These are phyloP conservation scores for Calidris pygmaea DNA, from an alignment of 2,113 vertebrate genomes.

Conservation along the genomic window DNA sequence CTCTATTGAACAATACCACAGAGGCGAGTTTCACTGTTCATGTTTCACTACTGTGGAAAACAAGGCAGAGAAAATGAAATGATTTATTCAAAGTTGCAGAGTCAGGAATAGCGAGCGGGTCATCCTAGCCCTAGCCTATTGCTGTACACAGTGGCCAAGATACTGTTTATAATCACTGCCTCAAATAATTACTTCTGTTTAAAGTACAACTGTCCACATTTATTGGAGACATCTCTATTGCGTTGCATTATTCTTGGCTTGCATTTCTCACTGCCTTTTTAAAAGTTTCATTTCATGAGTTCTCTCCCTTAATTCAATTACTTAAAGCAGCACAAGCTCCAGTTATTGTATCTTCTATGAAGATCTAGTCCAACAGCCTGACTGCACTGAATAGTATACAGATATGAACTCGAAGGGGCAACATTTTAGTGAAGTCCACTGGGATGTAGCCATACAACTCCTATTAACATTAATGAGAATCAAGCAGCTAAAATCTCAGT, in stretches of 20 bases:
- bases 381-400: not conserved
- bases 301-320: not conserved
- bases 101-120: not conserved
- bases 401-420: not conserved
- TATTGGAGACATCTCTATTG: not conserved
- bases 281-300: not conserved
- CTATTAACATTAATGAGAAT: not conserved
- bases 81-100: not conserved
- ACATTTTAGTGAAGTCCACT: not conserved
- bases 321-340: not conserved
- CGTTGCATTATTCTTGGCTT: not conserved
- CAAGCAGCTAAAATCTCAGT: not conserved
- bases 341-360: not conserved
- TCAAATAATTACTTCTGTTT: not conserved
- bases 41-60: not conserved
- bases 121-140: not conserved
- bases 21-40: not conserved
- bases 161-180: not conserved
- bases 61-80: not conserved
- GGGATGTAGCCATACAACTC: not conserved
- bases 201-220: not conserved
- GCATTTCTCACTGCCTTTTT: not conserved
- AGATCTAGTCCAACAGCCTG: not conserved
- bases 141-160: not conserved
- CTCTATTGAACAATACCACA: not conserved